Evolutionary conservation across 53 echinoderm and acorn worm species (phyloP), one percentile per base, ranked within the genome.

Genomic region (Pentamera pediparva): DNA sequence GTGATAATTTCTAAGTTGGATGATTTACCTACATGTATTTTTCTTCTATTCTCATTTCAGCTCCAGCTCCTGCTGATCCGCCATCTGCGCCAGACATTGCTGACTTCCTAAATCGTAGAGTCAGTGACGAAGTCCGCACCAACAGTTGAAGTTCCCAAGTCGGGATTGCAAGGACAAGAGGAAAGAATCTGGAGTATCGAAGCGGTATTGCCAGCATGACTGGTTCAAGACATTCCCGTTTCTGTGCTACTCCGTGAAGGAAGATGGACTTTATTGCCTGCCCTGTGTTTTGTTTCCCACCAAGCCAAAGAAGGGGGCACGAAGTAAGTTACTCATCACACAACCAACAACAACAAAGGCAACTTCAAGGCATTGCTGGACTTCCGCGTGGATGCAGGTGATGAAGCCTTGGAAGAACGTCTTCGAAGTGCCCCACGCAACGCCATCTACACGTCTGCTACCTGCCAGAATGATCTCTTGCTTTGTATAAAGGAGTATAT

Each of bases 351-450:
- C 37, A 83, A 83, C 59, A 56, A 58, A 52, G 77, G 83, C 24
- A 83, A 83, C 32, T 77, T 77, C 63, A 83, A 69, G 32, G 83
- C 70, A 4, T 35, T 77, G 15, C 30, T 83, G 6, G 20, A 38
- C 7, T 43, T 83, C 10, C 32, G 69, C 18, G 34, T 33, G n/a
- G 37, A 32, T 50, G 21, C 33, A 20, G 52, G 29, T 38, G 83
- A 83, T 37, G 37, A 27, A 10, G 49, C 5, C 1, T 29, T 83
- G 8, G 12, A 6, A 11, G 58, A 29, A 8, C 67, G 67, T 47
- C n/a, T 76, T 31, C 50, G 76, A 56, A 56, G n/a, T 33, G 20
- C 49, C n/a, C 3, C 27, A 2, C 32, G 30, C 12, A 77, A 77
- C 67, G 58, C 83, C 34, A 6, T 12, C 2, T 83, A 83, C 70